These are phyloP conservation scores for Palythoa heliodiscus DNA, from an alignment of 92 coral and sea anemone genomes.

Conservation along the genomic window DNA sequence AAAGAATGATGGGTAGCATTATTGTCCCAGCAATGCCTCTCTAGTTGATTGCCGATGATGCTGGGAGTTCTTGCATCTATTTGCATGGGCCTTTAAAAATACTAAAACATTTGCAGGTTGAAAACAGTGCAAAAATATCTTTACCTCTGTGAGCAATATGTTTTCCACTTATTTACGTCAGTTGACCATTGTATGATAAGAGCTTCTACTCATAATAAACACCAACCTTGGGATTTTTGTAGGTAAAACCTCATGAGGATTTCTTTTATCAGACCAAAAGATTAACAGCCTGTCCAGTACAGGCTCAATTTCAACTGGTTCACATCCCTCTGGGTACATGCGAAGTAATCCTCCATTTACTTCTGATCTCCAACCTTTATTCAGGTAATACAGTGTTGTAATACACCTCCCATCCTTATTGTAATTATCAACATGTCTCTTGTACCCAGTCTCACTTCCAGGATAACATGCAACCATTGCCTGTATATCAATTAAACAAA, in stretches of 20 bases:
- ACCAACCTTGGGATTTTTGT: constrained; percentile 76
- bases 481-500: constrained; percentile 9
- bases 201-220: background rate
- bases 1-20: too few relatives aligned
- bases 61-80: too few relatives aligned
- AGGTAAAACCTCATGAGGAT: constrained; percentile 96
- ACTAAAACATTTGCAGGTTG: too few relatives aligned
- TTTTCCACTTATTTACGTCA: background rate
- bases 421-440: constrained; percentile 93
- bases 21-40: too few relatives aligned
- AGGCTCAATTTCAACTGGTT: constrained; percentile 81
- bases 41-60: too few relatives aligned
- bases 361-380: constrained; percentile 80
- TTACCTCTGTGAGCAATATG: too few relatives aligned
- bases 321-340: constrained; percentile 78
- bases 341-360: constrained; percentile 83
- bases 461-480: constrained; percentile 99
- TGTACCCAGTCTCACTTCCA: constrained; percentile 79
- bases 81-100: too few relatives aligned
- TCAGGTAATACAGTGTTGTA: constrained; percentile 94
- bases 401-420: constrained; percentile 92
- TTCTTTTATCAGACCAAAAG: constrained; percentile 97
- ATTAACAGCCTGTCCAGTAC: constrained; percentile 86
- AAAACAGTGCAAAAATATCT: too few relatives aligned
- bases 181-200: background rate